Percentiles rank a stretch among this genome's conserved stretches.
Evolutionary conservation across 2,797 vertebrate species (phyloP).

Genomic region (Otolemur crassicaudatus): DNA sequence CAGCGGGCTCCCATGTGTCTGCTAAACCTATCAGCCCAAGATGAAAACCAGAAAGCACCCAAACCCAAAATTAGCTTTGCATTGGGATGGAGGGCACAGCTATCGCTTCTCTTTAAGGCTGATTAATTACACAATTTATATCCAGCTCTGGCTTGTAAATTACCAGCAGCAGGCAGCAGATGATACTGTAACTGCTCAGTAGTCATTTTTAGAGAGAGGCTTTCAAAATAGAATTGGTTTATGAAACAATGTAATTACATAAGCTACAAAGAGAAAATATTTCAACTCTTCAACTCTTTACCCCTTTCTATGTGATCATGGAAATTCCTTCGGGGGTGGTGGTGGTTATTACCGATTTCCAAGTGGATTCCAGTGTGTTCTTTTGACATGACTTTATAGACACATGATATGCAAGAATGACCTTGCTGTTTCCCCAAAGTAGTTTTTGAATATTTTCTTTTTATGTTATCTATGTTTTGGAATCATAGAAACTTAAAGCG

Average conservation of each 20-base stretch:
- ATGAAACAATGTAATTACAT: slow-evolving; percentile 69
- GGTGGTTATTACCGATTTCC: background rate
- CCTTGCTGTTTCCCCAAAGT: background rate
- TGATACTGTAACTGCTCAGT: background rate
- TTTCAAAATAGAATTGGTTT: slow-evolving; percentile 54
- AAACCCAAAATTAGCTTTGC: background rate
- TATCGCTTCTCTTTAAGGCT: slow-evolving; percentile 32
- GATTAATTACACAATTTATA: slow-evolving; percentile 67
- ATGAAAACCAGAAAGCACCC: background rate
- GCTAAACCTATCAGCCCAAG: background rate
- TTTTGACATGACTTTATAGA: background rate
- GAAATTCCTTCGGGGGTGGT: background rate
- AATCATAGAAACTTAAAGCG: background rate
- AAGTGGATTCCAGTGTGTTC: background rate
- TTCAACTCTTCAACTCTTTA: background rate
- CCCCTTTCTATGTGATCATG: background rate
- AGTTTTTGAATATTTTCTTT: background rate
- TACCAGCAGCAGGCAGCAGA: slow-evolving; percentile 66
- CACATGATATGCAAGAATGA: background rate
- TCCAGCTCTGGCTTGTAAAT: slow-evolving; percentile 58
- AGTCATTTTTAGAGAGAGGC: slow-evolving; percentile 57
- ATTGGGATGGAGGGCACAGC: background rate
- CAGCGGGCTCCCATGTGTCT: background rate
- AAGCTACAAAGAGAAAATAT: slow-evolving; percentile 55
- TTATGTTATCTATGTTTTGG: slow-evolving; percentile 14